Evolutionary conservation across 2,888 invertebrate genomes (phyloP).

Genomic region (Ferdinandea cuprea): DNA sequence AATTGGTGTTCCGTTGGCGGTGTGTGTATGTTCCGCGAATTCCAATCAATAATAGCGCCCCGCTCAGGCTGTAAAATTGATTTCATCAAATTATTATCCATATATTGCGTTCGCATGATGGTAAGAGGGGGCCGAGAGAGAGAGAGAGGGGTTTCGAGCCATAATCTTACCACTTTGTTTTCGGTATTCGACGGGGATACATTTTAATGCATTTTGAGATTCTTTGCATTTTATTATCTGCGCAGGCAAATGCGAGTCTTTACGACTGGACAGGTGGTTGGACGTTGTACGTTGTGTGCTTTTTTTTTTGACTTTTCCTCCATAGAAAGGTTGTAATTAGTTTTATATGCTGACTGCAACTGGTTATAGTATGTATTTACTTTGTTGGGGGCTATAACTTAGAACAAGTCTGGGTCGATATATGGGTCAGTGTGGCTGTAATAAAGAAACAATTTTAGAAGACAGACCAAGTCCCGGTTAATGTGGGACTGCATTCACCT

Average conservation of each 20-base stretch:
- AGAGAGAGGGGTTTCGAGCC: slow-evolving; percentile 1
- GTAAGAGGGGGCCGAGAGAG: not conserved
- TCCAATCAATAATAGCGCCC: slow-evolving; percentile 64
- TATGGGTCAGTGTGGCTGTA: slow-evolving; percentile 32
- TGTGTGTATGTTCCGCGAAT: slow-evolving; percentile 26
- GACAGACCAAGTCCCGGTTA: not conserved
- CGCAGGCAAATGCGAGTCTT: not conserved
- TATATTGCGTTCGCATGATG: not conserved
- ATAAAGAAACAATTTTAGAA: not conserved
- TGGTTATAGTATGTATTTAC: no score
- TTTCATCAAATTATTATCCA: slow-evolving; percentile 62
- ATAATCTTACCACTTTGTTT: slow-evolving; percentile 1
- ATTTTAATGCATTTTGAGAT: slow-evolving; percentile 50
- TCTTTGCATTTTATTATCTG: slow-evolving; percentile 39
- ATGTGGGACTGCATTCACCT: not conserved
- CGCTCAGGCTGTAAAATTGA: slow-evolving; percentile 59
- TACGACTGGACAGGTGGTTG: slow-evolving; percentile 29
- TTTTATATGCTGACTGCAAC: slow-evolving; percentile 4
- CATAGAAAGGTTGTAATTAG: slow-evolving; percentile 16
- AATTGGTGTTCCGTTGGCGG: not conserved
- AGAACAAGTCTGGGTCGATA: slow-evolving; percentile 5
- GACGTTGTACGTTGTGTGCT: not conserved
- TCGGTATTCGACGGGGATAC: slow-evolving; percentile 18
- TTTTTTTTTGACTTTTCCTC: not conserved
- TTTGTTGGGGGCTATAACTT: not conserved